phyloP scores from a whole-genome alignment of 1,140 invertebrate genomes.

The Pomacea maculata region DNA sequence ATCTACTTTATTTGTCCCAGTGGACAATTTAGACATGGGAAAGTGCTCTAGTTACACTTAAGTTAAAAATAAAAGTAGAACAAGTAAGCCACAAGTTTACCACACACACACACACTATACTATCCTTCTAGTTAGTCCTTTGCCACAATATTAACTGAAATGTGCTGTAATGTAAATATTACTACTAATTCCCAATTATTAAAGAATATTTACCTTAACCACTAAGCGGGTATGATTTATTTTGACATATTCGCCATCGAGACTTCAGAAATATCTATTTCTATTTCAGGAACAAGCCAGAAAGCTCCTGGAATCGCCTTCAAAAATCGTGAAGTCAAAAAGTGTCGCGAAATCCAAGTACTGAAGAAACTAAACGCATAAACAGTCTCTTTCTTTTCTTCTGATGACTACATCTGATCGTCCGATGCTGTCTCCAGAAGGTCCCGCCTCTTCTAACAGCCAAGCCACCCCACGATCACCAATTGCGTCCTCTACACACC shows the following conservation, averaged over 20 bases:
- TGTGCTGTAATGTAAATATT: not conserved
- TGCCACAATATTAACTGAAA: not conserved
- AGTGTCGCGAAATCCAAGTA: conserved; percentile 15
- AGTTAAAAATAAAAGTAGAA: no score
- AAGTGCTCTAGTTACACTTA: no score
- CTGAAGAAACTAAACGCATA: conserved; percentile 3
- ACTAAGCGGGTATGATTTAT: not conserved
- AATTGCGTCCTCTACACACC: not conserved
- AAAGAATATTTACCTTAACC: not conserved
- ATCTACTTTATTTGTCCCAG: no score
- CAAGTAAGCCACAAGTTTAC: no score
- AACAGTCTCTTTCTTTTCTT: not conserved
- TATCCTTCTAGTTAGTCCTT: no score
- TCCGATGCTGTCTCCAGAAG: not conserved
- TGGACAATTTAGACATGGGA: no score
- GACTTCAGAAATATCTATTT: not conserved
- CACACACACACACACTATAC: no score
- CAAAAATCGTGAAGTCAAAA: conserved; percentile 7
- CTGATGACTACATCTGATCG: not conserved
- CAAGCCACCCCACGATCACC: not conserved
- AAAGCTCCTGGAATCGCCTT: conserved; percentile 13
- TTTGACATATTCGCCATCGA: not conserved
- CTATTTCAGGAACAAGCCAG: conserved; percentile 14
- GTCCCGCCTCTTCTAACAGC: not conserved
- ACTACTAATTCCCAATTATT: not conserved